Percentiles rank a stretch among this genome's conserved stretches.
phyloP scores from a whole-genome alignment of 1,140 invertebrate genomes.

The Dolichoris vasculosae region DNA sequence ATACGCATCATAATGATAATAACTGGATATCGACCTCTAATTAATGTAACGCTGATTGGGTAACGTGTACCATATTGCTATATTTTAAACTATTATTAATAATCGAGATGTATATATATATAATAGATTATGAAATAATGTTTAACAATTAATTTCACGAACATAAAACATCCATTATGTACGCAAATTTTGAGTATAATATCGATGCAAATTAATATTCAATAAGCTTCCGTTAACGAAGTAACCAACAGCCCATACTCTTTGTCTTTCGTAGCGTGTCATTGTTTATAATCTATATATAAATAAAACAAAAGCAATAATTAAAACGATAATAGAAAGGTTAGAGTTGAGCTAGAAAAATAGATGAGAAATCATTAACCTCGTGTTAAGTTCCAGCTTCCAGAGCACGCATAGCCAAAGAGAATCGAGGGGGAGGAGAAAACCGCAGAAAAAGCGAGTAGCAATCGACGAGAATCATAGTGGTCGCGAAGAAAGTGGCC shows the following conservation, averaged over 20 bases:
- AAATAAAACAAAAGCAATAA: not conserved
- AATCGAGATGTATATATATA: not conserved
- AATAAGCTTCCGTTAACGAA: not conserved
- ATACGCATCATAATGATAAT: not conserved
- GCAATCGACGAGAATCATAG: slow-evolving; percentile 10
- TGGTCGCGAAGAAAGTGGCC: slow-evolving; percentile 45
- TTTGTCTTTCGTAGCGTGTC: not conserved
- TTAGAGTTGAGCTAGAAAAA: not conserved
- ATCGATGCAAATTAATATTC: not conserved
- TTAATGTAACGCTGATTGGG: not conserved
- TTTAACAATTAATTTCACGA: not conserved
- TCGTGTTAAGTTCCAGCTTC: not conserved
- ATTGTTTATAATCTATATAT: not conserved
- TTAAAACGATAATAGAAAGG: not conserved
- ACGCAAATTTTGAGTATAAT: not conserved
- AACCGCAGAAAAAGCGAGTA: not conserved
- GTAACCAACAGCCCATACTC: not conserved
- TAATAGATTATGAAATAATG: not conserved
- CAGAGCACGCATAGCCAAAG: not conserved
- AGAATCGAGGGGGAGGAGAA: not conserved
- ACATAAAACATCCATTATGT: not conserved
- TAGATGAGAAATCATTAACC: slow-evolving; percentile 40
- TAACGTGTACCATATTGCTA: not conserved
- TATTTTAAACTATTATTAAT: not conserved
- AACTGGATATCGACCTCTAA: not conserved